Base-by-base conservation (phyloP, 2,797 vertebrate genomes). In the Sebastes vulpes region DNA sequence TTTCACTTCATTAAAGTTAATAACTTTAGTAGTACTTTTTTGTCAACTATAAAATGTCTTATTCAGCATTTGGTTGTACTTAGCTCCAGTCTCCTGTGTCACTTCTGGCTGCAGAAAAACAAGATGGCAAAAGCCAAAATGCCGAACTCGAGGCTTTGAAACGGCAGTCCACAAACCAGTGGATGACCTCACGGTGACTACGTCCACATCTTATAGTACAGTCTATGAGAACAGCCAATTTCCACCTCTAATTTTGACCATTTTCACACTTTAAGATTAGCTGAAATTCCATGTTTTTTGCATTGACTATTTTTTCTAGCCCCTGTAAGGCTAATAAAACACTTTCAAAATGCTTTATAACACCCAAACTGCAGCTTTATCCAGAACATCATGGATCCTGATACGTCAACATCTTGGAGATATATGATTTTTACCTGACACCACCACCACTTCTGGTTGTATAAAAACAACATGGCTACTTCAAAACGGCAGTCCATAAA, bases 81-180 rank as follows among this genome's bases (percentile, higher is more conserved):
- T 16, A 42, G 12, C 38, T 42, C 38, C 12, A 5, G 4, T 10
- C 32, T 35, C 4, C 11, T 2, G 38, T 42, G 38, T 42, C 38
- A 42, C 38, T 16, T 42, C 14, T 42, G 9, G 12, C 5, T 42
- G 38, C 38, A 42, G 0, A 38, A 38, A 16, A 42, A 6, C 38
- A 16, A 42, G 0, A 42, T 16, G 38, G 14, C 38, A 2, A 42
- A 0, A 16, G 38, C 12, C 12, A 42, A 42, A 42, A 42, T 42
- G 5, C 14, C 0, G 5, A 38, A 38, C 12, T 1, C 12, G 0
- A 38, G 35, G 35, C 0, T 16, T 38, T 0, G 0, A 38, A 38
- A 38, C 5, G 0, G 35, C 35, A 38, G 35, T 14, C 35, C 0
- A 38, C 35, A 38, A 38, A 38, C 12, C 35, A 38, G 0, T 38